Conservation (phyloP, 2,797 vertebrate genomes). For the Xiphophorus birchmanni region DNA sequence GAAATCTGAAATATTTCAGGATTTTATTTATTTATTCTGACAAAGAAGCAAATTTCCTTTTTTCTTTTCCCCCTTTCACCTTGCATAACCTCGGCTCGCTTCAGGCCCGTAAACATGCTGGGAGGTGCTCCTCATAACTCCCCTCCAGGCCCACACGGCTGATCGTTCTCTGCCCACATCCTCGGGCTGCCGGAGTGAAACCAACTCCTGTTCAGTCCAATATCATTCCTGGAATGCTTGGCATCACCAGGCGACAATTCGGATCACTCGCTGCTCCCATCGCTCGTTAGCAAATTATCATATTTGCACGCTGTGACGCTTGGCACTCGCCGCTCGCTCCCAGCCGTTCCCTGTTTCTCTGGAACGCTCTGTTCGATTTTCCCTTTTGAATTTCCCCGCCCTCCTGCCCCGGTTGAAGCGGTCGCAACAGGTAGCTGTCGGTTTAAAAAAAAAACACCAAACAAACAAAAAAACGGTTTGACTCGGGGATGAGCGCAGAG, state of each 20-base stretch:
- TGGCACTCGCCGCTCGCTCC: conserved; percentile 20
- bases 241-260: conserved; percentile 45
- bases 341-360: neutral
- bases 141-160: neutral
- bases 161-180: conserved; percentile 42
- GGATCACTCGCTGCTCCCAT: conserved; percentile 47
- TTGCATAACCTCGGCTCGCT: conserved; percentile 45
- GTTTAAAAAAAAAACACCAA: no score
- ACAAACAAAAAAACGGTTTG: neutral
- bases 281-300: conserved; percentile 55
- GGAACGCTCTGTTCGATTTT: conserved; percentile 29
- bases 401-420: neutral
- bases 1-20: neutral
- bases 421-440: conserved; percentile 32
- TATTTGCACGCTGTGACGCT: conserved; percentile 26
- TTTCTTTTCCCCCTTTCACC: conserved; percentile 30
- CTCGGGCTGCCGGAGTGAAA: conserved; percentile 44
- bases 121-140: conserved; percentile 30
- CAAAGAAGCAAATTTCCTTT: neutral
- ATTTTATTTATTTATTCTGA: neutral
- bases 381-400: neutral
- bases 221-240: conserved; percentile 72
- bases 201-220: conserved; percentile 39
- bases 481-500: neutral
- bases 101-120: conserved; percentile 49